Evolutionary conservation across 2,888 invertebrate genomes (phyloP), one percentile per base, ranked within the genome.

Genomic region (Nemotelus nigrinus): DNA sequence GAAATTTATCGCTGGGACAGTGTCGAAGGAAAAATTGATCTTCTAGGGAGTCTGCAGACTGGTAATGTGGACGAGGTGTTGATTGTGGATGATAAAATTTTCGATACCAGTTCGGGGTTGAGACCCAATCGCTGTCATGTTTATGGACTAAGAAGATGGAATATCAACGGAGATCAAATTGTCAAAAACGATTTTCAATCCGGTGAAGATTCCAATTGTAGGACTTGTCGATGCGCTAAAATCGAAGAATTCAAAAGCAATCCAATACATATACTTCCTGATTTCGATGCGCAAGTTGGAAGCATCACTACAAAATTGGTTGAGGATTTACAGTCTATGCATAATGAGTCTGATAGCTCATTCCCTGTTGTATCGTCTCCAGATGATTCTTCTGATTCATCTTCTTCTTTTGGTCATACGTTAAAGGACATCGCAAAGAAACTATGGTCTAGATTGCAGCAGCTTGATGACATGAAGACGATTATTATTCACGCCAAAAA

Each of bases 61-160:
- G 91, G 91, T 2, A 82, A 82, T 10, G 83, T 91, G 2, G 84
- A 86, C 47, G 86, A 88, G 82, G 82, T 84, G 72, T 81, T 84
- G 0, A 80, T 83, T 4, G 79, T 83, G 1, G 80, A 88, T 7
- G 50, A 76, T 44, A 4, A 43, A 10, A 44, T 2, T 63, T 89
- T 87, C 43, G 80, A 87, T 48, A 85, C 85, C 7, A 85, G 83
- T 80, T 81, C 82, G 4, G 82, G 81, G 50, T 65, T 80, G 41
- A 70, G 55, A 6, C 81, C 79, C 5, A 7, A 68, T 8, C 81
- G 82, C 39, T 87, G 86, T 74, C 77, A 78, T 0, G 39, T 80
- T 7, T 64, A 68, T 7, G 83, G 83, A 1, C 75, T 83, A 0
- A 83, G 84, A 58, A 80, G 82, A 8, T 87, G 86, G 87, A 78